A percentile compares a stretch with the other conserved stretches of the same genome.
Evolutionary conservation across 1,140 invertebrate genomes (phyloP).

Genomic region (Goniozus legneri): DNA sequence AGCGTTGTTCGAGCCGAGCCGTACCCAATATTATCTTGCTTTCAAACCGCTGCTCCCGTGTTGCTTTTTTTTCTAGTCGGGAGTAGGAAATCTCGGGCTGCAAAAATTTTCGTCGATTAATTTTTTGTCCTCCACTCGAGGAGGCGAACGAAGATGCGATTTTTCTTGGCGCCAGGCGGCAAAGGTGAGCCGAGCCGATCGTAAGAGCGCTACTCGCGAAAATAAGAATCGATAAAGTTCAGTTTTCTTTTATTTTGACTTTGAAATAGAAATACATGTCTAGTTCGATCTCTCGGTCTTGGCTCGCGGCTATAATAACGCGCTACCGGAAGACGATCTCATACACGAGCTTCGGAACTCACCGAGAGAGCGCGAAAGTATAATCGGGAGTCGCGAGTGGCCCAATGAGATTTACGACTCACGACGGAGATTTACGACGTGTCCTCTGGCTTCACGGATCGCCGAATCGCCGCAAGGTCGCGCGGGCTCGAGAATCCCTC

Average conservation of each 20-base stretch:
- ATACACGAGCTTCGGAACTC: constrained; percentile 9
- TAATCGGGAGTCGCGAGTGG: constrained; percentile 23
- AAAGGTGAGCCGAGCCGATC: too few species aligned
- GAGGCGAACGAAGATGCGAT: too few species aligned
- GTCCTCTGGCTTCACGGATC: constrained; percentile 28
- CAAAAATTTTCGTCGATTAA: too few species aligned
- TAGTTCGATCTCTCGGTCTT: constrained; percentile 4
- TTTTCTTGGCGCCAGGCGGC: too few species aligned
- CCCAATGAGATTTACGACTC: constrained; percentile 33
- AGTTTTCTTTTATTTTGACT: constrained; percentile 4
- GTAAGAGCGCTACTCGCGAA: too few species aligned
- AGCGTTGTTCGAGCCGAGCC: too few species aligned
- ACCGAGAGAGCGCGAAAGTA: constrained; percentile 16
- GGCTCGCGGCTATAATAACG: constrained; percentile 2
- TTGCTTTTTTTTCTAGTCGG: too few species aligned
- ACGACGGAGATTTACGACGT: constrained; percentile 31
- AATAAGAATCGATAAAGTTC: constrained; percentile 7
- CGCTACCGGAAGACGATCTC: constrained; percentile 20
- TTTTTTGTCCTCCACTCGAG: too few species aligned
- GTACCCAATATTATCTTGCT: too few species aligned
- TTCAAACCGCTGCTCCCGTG: too few species aligned
- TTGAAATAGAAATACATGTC: constrained; percentile 6
- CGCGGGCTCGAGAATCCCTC: too few species aligned
- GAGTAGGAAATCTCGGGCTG: too few species aligned
- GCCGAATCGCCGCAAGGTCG: constrained; percentile 20